Base-by-base conservation (phyloP, 1,140 invertebrate species). In the Copidosoma floridanum region DNA sequence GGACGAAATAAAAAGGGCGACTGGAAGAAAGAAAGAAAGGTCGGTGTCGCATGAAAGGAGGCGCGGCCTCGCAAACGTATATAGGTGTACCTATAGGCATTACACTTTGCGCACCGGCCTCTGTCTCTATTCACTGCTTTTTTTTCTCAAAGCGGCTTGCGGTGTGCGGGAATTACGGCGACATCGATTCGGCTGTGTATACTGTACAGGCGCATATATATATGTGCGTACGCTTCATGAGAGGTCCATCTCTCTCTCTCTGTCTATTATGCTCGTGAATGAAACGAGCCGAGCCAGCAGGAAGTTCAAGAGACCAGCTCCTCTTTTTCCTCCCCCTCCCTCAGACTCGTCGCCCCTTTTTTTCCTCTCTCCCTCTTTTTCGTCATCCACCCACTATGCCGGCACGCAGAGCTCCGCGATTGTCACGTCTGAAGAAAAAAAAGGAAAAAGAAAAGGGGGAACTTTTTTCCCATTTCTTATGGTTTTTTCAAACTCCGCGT, bases 291-390 rank as follows among this genome's bases (percentile, higher is more conserved):
- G 65, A 57, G 51, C 41, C 47, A 56, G 41, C 69, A 71, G 68
- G 70, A 74, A 74, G 69, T 71, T 72, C 64, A 65, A 71, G 67
- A 72, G 68, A 72, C 67, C 63, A 68, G 67, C 67, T 65, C 54
- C 55, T 64, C 61, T 27, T 59, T 24, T 51, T 38, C 26, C 12
- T 56, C 43, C 47, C 32, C 43, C 51, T 61, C 59, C 7, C 11
- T 20, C 35, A 21, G 23, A 2, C 35, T 3, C 50, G 50, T 11
- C 14, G 16, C 47, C n/a, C 18, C 16, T 3, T 40, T 53, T 11
- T n/a, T 24, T 23, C 32, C 26, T 29, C 12, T 24, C 7, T 32
- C 10, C 8, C n/a, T 8, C 32, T 44, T 7, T 0, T 29, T 12
- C 14, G 37, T n/a, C 14, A 37, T 37, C 32, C 32, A 37, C 14